These are phyloP conservation scores for Papilio aristodemus DNA, from an alignment of 1,140 invertebrate species.

Conservation along the genomic window DNA sequence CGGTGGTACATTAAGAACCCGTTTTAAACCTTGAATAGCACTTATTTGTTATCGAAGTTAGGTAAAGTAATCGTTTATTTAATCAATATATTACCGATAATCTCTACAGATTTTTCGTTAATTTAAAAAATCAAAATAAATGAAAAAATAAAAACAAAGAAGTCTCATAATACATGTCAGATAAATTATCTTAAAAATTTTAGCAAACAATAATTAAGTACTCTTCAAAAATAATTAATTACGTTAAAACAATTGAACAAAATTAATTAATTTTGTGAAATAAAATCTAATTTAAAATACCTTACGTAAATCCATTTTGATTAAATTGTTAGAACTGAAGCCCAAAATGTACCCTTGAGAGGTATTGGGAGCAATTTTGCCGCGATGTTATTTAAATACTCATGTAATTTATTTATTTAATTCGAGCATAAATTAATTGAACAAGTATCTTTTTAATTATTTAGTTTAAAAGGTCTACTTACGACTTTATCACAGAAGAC, in stretches of 20 bases:
- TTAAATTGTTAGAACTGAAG: slow-evolving; percentile 23
- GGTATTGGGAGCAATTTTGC: slow-evolving; percentile 1
- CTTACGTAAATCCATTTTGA: slow-evolving; percentile 17
- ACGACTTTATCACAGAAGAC: too few relatives aligned
- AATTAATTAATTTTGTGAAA: slow-evolving; percentile 21
- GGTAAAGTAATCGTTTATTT: background rate
- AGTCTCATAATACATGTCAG: too few relatives aligned
- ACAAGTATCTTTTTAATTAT: background rate
- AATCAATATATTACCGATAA: background rate
- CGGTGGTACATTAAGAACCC: background rate
- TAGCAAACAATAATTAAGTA: background rate
- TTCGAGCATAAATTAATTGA: background rate
- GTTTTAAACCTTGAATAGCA: background rate
- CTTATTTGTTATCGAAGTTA: slow-evolving; percentile 2
- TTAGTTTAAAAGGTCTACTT: background rate
- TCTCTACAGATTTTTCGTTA: background rate
- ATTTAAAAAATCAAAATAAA: background rate
- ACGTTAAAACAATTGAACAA: too few relatives aligned
- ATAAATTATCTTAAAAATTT: too few relatives aligned
- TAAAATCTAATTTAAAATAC: slow-evolving; percentile 20
- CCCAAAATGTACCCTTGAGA: slow-evolving; percentile 15
- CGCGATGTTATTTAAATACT: slow-evolving; percentile 13
- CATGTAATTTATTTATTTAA: slow-evolving; percentile 19
- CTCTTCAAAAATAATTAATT: background rate
- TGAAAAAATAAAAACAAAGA: too few relatives aligned